A percentile compares a stretch with the other conserved stretches of the same genome.
These are phyloP conservation scores for Phylloscopus trochilus DNA, from an alignment of 2,113 vertebrate genomes.

Conservation along the genomic window DNA sequence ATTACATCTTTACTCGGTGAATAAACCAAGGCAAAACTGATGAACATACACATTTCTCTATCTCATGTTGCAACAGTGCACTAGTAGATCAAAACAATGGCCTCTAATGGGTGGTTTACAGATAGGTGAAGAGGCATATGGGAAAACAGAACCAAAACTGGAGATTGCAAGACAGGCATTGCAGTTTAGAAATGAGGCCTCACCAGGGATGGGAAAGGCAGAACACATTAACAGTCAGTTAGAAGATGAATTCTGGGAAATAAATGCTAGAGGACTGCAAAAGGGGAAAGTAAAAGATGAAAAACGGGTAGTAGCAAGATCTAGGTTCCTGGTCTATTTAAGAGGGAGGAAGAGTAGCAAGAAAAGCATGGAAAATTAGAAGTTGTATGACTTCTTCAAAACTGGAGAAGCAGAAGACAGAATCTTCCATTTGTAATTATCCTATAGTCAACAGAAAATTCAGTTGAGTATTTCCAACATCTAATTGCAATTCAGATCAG, in stretches of 20 bases:
- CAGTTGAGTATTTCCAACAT: neutral
- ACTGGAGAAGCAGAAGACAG: too few species aligned
- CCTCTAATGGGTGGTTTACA: neutral
- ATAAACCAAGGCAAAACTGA: neutral
- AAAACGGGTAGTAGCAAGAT: neutral
- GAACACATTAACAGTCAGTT: neutral
- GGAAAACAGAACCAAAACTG: neutral
- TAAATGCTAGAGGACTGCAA: neutral
- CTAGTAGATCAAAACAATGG: neutral
- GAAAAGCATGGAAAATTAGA: neutral
- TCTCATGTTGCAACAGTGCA: neutral
- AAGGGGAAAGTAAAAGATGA: neutral
- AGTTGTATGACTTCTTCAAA: neutral
- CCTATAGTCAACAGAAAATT: neutral
- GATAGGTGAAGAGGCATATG: neutral
- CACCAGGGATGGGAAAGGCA: neutral
- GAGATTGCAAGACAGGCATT: neutral
- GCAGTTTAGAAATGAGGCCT: neutral
- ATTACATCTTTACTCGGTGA: neutral
- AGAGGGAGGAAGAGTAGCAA: neutral
- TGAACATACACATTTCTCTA: neutral
- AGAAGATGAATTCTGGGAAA: neutral
- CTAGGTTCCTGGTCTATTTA: neutral
- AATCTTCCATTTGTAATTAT: neutral
- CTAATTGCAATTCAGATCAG: neutral